Evolutionary conservation across 1,140 invertebrate genomes (phyloP), one percentile per base, ranked within the genome.

Genomic region (Elysia chlorotica): DNA sequence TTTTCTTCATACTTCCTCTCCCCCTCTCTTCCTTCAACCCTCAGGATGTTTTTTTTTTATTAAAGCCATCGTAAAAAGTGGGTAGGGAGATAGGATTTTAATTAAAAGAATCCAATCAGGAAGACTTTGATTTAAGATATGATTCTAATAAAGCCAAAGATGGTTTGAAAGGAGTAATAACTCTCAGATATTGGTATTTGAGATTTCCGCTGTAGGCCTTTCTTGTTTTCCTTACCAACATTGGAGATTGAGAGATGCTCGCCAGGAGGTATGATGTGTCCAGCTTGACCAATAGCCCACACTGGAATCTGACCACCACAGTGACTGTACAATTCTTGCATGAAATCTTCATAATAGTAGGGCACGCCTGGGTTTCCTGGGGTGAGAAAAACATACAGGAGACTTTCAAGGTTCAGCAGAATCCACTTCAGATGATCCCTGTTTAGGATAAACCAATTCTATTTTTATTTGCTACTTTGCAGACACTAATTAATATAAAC

Each of bases 261-360:
- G 17, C 35, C 71, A 54, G 61, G 63, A 25, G 63, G 41, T 19
- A 30, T 57, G 4, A 85, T 78, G 83, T 90, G 90, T n/a, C 90
- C 90, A 38, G 89, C 92, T 87, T 96, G 93, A 70, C 92, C 92
- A 74, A 93, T 76, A 31, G 91, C 89, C 92, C 93, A 94, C 3
- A 95, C 90, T 37, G 93, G 92, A 63, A 91, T 87, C 65, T 90
- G 86, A 21, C 84, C 78, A 4, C 89, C 76, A 66, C 84, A 86
- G 78, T 89, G 88, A 48, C 87, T 78, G 79, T 93, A 90, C 1
- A 95, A 62, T 0, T 87, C 82, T 73, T 89, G 85, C 69, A 92
- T 89, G 81, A 95, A 95, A 79, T 89, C 88, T 35, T 90, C 89
- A 81, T 96, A 95, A 83, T 92, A 95, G 57, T 90, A 89, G 10